phyloP scores from a whole-genome alignment of 2,888 invertebrate genomes.

The Drosophila trichaetosa region DNA sequence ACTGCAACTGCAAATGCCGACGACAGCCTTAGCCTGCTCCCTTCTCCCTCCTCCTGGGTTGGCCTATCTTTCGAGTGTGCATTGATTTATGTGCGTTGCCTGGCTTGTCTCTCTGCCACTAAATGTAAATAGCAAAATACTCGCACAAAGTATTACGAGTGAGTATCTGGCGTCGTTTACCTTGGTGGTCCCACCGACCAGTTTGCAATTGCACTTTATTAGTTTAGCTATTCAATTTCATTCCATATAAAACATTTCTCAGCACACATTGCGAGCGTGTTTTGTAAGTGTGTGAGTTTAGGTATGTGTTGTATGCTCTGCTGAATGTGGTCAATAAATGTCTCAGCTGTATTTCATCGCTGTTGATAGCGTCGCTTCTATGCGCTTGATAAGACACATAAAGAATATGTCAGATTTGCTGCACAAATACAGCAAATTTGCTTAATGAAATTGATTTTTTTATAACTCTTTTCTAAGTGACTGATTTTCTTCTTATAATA shows the following conservation, averaged over 20 bases:
- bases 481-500: not conserved
- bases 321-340: slow-evolving; percentile 20
- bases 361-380: slow-evolving; percentile 6
- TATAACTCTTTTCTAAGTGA: not conserved
- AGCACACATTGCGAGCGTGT: not conserved
- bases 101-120: slow-evolving; percentile 15
- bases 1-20: slow-evolving; percentile 47
- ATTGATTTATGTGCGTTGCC: slow-evolving; percentile 77
- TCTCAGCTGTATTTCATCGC: slow-evolving; percentile 11
- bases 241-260: slow-evolving; percentile 31
- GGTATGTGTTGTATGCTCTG: not conserved
- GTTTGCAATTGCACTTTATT: slow-evolving; percentile 72
- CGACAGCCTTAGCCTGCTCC: slow-evolving; percentile 15
- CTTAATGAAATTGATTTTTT: not conserved
- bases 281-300: slow-evolving; percentile 6
- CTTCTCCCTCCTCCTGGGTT: not conserved
- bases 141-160: not conserved
- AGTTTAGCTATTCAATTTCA: slow-evolving; percentile 78
- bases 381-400: not conserved
- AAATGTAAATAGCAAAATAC: slow-evolving; percentile 47
- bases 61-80: slow-evolving; percentile 74
- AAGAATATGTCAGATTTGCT: not conserved
- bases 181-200: slow-evolving; percentile 31
- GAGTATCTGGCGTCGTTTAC: slow-evolving; percentile 24
- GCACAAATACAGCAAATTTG: not conserved